Percentiles rank a stretch among this genome's conserved stretches.
Evolutionary conservation across 2,888 invertebrate genomes (phyloP).

Genomic region (Erebia aethiops): DNA sequence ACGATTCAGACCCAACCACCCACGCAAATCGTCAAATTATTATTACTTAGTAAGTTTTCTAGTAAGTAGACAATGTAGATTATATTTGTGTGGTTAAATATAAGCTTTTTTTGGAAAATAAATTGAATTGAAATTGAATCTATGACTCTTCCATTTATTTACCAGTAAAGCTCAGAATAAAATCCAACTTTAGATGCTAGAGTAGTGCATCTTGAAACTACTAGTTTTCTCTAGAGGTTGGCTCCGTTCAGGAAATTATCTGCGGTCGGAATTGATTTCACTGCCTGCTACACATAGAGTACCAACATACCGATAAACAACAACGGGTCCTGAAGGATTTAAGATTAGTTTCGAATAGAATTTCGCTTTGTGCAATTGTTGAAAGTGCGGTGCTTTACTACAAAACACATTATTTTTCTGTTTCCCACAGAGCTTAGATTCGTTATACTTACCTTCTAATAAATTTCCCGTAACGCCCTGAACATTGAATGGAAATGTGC

Average conservation of each 20-base stretch:
- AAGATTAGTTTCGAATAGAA: slow-evolving; percentile 1
- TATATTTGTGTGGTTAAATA: no score
- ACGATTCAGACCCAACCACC: no score
- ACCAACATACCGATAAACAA: slow-evolving; percentile 4
- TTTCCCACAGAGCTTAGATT: neutral
- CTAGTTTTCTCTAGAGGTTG: neutral
- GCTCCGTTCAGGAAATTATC: slow-evolving; percentile 14
- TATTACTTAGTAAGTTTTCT: no score
- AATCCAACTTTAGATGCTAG: neutral
- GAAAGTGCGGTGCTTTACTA: neutral
- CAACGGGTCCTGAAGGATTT: slow-evolving; percentile 4
- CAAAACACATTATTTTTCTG: neutral
- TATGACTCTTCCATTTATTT: neutral
- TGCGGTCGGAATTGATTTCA: slow-evolving; percentile 10
- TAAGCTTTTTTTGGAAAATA: no score
- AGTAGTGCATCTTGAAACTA: neutral
- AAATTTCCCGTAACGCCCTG: no score
- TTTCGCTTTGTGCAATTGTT: neutral
- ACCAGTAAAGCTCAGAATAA: neutral
- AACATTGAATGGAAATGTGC: no score
- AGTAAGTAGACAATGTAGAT: no score
- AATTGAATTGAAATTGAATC: no score
- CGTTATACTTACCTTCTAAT: neutral
- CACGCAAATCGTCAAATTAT: no score
- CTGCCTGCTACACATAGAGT: slow-evolving; percentile 13